Conservation (phyloP, 2,888 invertebrate species). For the Julus scandinavius region DNA sequence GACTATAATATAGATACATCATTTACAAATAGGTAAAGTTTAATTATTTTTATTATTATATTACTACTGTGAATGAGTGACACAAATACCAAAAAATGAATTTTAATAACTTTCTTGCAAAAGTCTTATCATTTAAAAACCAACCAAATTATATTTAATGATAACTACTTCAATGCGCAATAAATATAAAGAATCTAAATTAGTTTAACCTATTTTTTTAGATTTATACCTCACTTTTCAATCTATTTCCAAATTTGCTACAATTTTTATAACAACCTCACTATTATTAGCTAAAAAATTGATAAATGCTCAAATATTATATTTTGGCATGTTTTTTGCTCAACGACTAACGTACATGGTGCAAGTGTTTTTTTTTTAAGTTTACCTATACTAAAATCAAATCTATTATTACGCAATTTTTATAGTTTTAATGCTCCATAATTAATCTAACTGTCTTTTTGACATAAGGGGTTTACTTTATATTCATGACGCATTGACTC, state of each 20-base stretch:
- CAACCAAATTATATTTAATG: background rate
- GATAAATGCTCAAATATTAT: background rate
- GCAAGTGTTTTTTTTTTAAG: background rate
- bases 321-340: background rate
- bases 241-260: background rate
- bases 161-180: background rate
- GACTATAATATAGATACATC: too few relatives aligned
- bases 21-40: too few relatives aligned
- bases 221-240: background rate
- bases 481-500: background rate
- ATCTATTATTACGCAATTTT: background rate
- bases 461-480: background rate
- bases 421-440: background rate
- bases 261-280: background rate
- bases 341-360: background rate
- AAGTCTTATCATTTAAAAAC: background rate
- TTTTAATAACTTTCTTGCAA: background rate
- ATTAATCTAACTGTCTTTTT: background rate
- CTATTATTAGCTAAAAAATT: background rate
- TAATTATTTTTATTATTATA: too few relatives aligned
- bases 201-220: conserved; percentile 4
- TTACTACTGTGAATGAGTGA: background rate
- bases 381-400: background rate
- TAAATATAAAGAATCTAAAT: background rate
- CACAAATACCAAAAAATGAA: background rate